These are phyloP conservation scores for Leptosomus discolor DNA, from an alignment of 2,113 vertebrate species.

Conservation along the genomic window DNA sequence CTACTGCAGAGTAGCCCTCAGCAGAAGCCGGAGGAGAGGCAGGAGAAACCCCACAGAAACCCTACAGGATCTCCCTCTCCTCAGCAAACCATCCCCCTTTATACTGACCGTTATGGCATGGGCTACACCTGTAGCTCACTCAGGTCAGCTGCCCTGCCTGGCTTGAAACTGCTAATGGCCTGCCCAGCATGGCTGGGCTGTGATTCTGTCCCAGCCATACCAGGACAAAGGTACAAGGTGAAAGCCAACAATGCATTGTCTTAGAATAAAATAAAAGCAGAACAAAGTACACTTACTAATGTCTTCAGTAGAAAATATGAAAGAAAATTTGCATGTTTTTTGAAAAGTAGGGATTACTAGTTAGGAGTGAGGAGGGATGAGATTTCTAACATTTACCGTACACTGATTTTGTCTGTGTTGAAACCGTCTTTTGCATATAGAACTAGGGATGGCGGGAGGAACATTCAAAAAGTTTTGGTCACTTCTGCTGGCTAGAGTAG, in stretches of 20 bases:
- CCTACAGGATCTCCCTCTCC: too few species aligned
- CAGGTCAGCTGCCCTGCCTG: too few species aligned
- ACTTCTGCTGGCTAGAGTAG: neutral
- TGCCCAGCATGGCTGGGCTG: too few species aligned
- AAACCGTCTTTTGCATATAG: rapidly evolving
- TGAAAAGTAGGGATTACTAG: neutral
- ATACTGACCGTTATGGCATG: too few species aligned
- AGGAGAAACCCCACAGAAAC: too few species aligned
- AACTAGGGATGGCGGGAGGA: neutral
- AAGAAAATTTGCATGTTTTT: neutral
- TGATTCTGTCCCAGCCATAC: too few species aligned
- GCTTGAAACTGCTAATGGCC: too few species aligned
- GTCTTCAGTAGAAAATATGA: neutral
- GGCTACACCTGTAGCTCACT: too few species aligned
- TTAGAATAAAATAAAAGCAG: neutral
- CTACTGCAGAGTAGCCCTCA: too few species aligned
- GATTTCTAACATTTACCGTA: neutral
- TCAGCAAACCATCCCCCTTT: too few species aligned
- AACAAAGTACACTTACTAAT: neutral
- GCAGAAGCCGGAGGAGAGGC: too few species aligned
- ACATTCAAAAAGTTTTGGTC: neutral
- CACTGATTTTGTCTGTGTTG: neutral
- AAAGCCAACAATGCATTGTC: neutral
- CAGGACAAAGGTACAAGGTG: too few species aligned
- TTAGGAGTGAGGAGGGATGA: neutral